Evolutionary conservation across 2,888 invertebrate species (phyloP).

Genomic region (Drosophila quinaria): DNA sequence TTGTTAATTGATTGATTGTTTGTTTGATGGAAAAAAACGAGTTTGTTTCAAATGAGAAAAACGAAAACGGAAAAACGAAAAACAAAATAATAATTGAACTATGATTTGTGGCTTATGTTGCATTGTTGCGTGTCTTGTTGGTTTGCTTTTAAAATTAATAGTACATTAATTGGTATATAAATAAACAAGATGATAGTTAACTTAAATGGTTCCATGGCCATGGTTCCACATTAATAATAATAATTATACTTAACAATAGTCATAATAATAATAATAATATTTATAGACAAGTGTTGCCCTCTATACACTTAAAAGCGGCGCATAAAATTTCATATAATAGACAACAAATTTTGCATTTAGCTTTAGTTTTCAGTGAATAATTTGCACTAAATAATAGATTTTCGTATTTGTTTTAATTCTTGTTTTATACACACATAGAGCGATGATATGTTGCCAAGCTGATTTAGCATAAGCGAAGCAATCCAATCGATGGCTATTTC

Average conservation of each 20-base stretch:
- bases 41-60: slow-evolving; percentile 20
- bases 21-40: slow-evolving; percentile 34
- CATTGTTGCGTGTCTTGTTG: slow-evolving; percentile 75
- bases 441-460: slow-evolving; percentile 69
- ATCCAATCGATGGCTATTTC: slow-evolving; percentile 45
- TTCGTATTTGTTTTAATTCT: slow-evolving; percentile 24
- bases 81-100: slow-evolving; percentile 62
- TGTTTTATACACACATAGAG: slow-evolving; percentile 43
- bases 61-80: slow-evolving; percentile 19
- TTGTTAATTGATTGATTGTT: slow-evolving; percentile 32
- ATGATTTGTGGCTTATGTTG: slow-evolving; percentile 64
- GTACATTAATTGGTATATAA: slow-evolving; percentile 51
- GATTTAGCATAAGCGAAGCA: slow-evolving; percentile 54
- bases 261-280: slow-evolving; percentile 31
- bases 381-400: slow-evolving; percentile 63
- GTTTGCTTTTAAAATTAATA: slow-evolving; percentile 51
- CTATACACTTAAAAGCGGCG: slow-evolving; percentile 64
- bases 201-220: slow-evolving; percentile 39
- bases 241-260: slow-evolving; percentile 28
- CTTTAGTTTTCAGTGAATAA: slow-evolving; percentile 45
- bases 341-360: slow-evolving; percentile 62
- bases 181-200: slow-evolving; percentile 48
- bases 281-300: slow-evolving; percentile 50
- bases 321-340: slow-evolving; percentile 72
- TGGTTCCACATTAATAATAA: slow-evolving; percentile 19